These are phyloP conservation scores for Daubentonia madagascariensis DNA, from an alignment of 2,113 vertebrate species.

Conservation along the genomic window DNA sequence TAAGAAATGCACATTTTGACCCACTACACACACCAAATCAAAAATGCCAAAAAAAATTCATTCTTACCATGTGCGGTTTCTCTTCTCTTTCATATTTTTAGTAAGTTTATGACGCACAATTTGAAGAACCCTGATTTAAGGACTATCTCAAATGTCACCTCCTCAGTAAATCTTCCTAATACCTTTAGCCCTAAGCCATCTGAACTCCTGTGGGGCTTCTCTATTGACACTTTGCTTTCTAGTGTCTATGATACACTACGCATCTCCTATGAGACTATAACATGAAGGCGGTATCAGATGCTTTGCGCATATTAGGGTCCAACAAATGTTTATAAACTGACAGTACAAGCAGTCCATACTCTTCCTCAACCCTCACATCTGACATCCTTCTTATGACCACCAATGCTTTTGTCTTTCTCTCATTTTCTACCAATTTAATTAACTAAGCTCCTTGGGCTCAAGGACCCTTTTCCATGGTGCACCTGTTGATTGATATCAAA, in stretches of 20 bases:
- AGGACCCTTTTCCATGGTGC: neutral
- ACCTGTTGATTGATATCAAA: neutral
- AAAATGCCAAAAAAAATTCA: neutral
- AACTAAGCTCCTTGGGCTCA: neutral
- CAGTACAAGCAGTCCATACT: neutral
- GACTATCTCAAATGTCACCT: neutral
- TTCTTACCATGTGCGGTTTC: neutral
- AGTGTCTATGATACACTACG: rapidly evolving
- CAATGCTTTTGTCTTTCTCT: neutral
- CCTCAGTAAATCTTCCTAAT: no score
- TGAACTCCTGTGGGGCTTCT: neutral
- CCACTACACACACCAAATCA: neutral
- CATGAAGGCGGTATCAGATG: neutral
- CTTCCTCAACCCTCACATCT: neutral
- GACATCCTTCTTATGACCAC: neutral
- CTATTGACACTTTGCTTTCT: neutral
- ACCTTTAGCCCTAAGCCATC: neutral
- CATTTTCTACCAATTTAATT: neutral
- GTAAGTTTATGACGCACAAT: neutral
- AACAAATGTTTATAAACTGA: no score
- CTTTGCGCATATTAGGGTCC: neutral
- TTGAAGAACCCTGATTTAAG: neutral
- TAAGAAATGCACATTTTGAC: neutral
- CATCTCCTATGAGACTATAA: neutral
- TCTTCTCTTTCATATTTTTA: neutral